Base-by-base conservation (phyloP, 64 coral and sea anemone genomes). In the Montipora capricornis region DNA sequence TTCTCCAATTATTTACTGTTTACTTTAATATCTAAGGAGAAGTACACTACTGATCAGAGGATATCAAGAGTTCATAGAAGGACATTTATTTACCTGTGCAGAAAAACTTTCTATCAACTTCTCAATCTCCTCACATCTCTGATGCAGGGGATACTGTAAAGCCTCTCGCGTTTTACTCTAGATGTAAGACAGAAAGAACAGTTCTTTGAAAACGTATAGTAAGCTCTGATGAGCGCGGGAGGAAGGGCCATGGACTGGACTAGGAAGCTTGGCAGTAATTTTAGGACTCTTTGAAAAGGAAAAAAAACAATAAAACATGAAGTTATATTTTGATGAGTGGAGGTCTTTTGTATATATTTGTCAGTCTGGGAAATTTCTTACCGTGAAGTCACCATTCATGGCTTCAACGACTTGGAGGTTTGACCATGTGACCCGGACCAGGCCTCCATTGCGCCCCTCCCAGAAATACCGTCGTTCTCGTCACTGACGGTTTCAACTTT, bases 61-160 rank as follows among this genome's bases (percentile, higher is more conserved):
- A 11, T 6, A 57, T 11, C 3, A 57, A 57, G 53, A 57, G 11
- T 57, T 57, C 53, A 57, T 11, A 1, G 53, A 57, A 8, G 53
- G 6, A 6, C 53, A 57, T 8, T 8, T 57, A 57, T 57, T 57
- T 8, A 93, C 92, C 84, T 93, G 85, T 20, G 85, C 69, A 19
- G 92, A 88, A 44, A 76, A 88, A 5, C 77, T 60, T 13, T 93
- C 92, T 22, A 93, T 88, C 14, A 93, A 57, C 53, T 74, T 93
- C 53, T 81, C 51, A 20, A 93, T 75, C 49, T 93, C 92, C 20
- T 93, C 92, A 88, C 92, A 93, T 62, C 85, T 93, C 24, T 93
- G 75, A 80, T 22, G 29, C 19, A 93, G 9, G 14, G 92, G 59
- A 29, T 85, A 51, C 49, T 92, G 80, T 9, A 92, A 82, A 61